These are phyloP conservation scores for Chaetophractus vellerosus DNA, from an alignment of 2,797 vertebrate genomes.

Conservation along the genomic window DNA sequence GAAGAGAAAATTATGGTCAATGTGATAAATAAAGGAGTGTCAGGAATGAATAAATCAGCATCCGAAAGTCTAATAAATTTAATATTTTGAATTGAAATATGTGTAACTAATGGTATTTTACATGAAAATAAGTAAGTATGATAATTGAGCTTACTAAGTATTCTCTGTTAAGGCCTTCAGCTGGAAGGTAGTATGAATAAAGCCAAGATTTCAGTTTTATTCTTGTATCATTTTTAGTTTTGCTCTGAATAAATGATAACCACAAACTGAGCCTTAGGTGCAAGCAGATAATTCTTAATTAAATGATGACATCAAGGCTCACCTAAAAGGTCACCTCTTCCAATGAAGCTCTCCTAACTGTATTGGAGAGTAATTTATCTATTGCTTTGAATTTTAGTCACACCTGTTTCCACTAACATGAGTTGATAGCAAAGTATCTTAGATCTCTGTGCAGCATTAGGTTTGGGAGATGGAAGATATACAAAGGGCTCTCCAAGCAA, in stretches of 20 bases:
- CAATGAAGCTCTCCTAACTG: neutral
- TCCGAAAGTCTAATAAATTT: slow-evolving; percentile 3
- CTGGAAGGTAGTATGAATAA: neutral
- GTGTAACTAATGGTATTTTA: slow-evolving; percentile 31
- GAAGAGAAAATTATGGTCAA: neutral
- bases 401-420: neutral
- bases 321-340: neutral
- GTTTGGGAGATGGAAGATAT: neutral
- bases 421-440: neutral
- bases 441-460: neutral
- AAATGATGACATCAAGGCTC: neutral
- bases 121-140: neutral
- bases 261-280: neutral
- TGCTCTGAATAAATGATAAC: neutral
- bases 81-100: slow-evolving; percentile 5
- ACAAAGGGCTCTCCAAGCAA: neutral
- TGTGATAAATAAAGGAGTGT: neutral
- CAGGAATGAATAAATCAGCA: neutral
- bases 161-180: neutral
- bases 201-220: slow-evolving; percentile 37
- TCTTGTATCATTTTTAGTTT: neutral
- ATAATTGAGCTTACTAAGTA: neutral
- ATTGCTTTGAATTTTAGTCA: slow-evolving; percentile 24
- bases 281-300: neutral
- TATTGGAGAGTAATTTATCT: neutral